Percentiles rank a stretch among this genome's conserved stretches.
Evolutionary conservation across 2,113 vertebrate genomes (phyloP).

Genomic region (Anas platyrhynchos): DNA sequence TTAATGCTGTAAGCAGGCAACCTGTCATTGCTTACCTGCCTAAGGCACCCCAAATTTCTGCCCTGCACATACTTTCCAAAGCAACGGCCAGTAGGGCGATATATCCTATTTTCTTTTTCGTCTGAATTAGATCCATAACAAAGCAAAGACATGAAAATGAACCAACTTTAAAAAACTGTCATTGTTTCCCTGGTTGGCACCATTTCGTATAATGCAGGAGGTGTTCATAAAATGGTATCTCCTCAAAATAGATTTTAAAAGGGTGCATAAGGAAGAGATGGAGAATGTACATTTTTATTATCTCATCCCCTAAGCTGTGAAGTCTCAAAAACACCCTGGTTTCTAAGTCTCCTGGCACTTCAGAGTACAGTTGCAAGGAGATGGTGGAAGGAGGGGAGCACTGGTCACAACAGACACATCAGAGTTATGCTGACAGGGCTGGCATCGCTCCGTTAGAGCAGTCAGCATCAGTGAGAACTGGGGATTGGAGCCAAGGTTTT

Average conservation of each 20-base stretch:
- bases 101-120: background rate
- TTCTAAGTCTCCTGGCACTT: background rate
- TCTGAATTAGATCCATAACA: background rate
- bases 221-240: background rate
- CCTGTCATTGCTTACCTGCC: background rate
- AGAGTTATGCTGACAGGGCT: background rate
- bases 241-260: background rate
- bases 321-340: accelerated
- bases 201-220: background rate
- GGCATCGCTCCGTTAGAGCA: background rate
- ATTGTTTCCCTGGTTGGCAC: background rate
- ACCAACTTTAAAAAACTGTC: background rate
- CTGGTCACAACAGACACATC: accelerated
- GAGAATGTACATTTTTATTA: background rate
- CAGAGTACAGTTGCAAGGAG: background rate
- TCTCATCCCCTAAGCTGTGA: background rate
- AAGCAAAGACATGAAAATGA: background rate
- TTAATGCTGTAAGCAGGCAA: background rate
- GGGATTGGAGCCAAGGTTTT: background rate
- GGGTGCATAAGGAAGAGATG: background rate
- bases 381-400: background rate
- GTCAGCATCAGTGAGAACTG: background rate
- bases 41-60: background rate
- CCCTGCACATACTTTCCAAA: background rate
- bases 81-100: background rate